Base-by-base conservation (phyloP, 37 sponge, comb jelly and placozoan genomes). In the Lycopodina hypogea region DNA sequence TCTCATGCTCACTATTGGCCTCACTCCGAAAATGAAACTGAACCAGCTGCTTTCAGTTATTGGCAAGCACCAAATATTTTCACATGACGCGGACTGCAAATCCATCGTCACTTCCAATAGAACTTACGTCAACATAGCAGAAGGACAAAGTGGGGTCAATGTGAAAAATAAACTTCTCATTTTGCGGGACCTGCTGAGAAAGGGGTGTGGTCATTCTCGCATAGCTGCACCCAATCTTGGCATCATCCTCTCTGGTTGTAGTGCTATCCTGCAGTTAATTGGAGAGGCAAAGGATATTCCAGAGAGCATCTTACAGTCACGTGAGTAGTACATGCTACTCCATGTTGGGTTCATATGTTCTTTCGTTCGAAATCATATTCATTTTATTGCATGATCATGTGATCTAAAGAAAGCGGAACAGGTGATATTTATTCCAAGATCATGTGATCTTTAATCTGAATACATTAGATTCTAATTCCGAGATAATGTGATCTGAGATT, bases 1-100 rank as follows among this genome's bases (percentile, higher is more conserved):
- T 75, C 58, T 86, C 39, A 23, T 86, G 55, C 59, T 86, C 42
- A 79, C 80, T 65, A n/a, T 86, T 24, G 86, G 80, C 2, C 14
- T 86, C 45, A 79, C 78, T 61, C 85, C 85, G 2, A 84, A 84
- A 60, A 22, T 42, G 35, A 71, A 77, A 26, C 15, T 57, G 33
- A 48, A 26, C n/a, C 40, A 39, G n/a, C 70, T 79, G 6, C n/a
- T 38, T 1, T 68, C 69, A 24, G 26, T 56, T 24, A 26, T 79
- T 33, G 1, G 22, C 2, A 55, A 65, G 6, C 1, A 61, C 52
- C 14, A n/a, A 2, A 22, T 58, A 4, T 17, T 29, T 29, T 4
- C 14, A 6, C 61, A 60, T 28, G 61, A 60, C 17, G 3, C 61
- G 6, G 61, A 60, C 6, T 60, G 14, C 61, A 60, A 60, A 29